These are phyloP conservation scores for Turdus rufiventris DNA, from an alignment of 2,113 vertebrate genomes.

Conservation along the genomic window DNA sequence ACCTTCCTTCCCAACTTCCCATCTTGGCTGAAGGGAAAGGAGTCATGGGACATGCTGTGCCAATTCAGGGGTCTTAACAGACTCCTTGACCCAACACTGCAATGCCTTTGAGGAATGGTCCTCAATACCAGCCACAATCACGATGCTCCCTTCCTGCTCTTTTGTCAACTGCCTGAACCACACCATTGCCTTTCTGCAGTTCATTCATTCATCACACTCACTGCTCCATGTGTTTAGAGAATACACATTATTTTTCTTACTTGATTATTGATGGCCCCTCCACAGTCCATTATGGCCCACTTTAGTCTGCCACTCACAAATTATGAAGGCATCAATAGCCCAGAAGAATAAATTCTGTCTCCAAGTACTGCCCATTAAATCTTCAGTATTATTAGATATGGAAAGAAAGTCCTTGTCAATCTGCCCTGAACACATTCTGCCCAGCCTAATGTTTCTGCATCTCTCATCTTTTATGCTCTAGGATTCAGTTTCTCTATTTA, in stretches of 20 bases:
- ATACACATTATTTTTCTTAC: constrained; percentile 12
- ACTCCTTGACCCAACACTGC: neutral
- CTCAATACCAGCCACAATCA: neutral
- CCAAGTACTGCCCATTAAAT: constrained; percentile 24
- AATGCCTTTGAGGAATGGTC: neutral
- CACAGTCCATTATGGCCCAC: neutral
- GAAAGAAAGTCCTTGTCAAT: constrained; percentile 2
- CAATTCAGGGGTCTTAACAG: neutral
- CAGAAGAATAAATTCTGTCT: constrained; percentile 9
- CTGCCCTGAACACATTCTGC: neutral
- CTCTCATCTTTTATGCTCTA: neutral
- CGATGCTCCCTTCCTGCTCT: neutral
- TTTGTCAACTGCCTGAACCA: neutral
- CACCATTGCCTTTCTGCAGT: neutral
- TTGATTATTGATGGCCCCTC: constrained; percentile 16
- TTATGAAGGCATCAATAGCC: neutral
- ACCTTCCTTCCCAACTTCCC: neutral
- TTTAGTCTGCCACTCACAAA: constrained; percentile 35
- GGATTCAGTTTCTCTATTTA: neutral
- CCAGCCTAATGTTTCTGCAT: neutral
- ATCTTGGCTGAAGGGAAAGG: neutral
- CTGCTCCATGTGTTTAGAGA: neutral
- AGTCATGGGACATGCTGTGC: neutral
- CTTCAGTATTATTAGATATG: neutral
- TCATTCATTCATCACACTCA: constrained; percentile 14